Percentiles rank a stretch among this genome's conserved stretches.
These are phyloP conservation scores for Drosophila anomalata DNA, from an alignment of 2,888 invertebrate species.

Conservation along the genomic window DNA sequence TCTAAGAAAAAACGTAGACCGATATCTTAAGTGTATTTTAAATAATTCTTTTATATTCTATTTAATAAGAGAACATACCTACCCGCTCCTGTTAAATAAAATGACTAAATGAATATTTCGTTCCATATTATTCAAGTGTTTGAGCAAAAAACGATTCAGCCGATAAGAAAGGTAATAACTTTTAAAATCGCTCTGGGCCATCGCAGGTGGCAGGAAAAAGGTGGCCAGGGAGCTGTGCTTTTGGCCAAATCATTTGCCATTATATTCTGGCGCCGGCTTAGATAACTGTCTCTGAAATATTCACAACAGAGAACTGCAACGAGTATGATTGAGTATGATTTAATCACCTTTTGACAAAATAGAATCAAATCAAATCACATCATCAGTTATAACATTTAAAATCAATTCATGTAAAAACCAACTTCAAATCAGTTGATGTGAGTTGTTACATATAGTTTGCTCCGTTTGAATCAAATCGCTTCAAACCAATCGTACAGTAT, in stretches of 20 bases:
- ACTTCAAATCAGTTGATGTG: too few relatives aligned
- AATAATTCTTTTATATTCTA: neutral
- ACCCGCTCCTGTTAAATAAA: too few relatives aligned
- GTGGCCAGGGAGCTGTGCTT: slow-evolving; percentile 18
- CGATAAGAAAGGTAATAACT: slow-evolving; percentile 73
- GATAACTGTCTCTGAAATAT: slow-evolving; percentile 45
- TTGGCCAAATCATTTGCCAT: slow-evolving; percentile 63
- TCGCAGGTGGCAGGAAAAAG: slow-evolving; percentile 3
- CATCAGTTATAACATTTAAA: too few relatives aligned
- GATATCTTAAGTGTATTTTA: neutral
- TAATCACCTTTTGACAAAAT: too few relatives aligned
- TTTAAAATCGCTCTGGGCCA: slow-evolving; percentile 70
- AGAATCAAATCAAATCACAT: too few relatives aligned
- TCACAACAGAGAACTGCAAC: too few relatives aligned
- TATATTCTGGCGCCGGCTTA: slow-evolving; percentile 52
- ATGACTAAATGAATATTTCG: neutral
- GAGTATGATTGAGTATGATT: too few relatives aligned
- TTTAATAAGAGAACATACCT: too few relatives aligned
- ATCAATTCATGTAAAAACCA: too few relatives aligned
- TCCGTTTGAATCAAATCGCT: too few relatives aligned
- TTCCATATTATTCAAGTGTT: neutral
- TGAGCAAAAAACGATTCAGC: slow-evolving; percentile 9
- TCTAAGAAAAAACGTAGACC: neutral
- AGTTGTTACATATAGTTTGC: too few relatives aligned
- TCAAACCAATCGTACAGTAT: too few relatives aligned